Conservation (phyloP, 2,797 vertebrate genomes). For the Channa striata region DNA sequence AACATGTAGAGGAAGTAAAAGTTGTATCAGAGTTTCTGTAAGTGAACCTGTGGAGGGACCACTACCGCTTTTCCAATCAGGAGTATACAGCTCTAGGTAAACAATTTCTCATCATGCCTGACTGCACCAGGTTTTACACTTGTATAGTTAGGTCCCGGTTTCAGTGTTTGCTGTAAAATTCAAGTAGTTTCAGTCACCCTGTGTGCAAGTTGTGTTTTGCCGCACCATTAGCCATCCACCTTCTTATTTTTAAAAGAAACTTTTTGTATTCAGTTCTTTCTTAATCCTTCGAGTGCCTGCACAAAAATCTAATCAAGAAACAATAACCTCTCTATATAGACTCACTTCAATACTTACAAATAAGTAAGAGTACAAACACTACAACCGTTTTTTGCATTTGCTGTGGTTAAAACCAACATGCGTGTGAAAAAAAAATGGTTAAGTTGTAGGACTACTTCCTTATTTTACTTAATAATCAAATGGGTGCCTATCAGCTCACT, state of each 20-base stretch:
- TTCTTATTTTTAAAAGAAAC: constrained; percentile 4
- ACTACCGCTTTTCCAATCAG: too few species aligned
- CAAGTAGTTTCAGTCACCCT: background rate
- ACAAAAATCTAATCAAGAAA: background rate
- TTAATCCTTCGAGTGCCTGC: background rate
- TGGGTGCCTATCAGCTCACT: background rate
- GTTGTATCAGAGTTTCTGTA: too few species aligned
- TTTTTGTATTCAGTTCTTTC: background rate
- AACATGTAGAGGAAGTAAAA: too few species aligned
- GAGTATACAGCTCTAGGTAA: background rate
- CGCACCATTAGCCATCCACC: background rate
- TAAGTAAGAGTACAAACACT: background rate
- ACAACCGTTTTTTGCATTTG: background rate
- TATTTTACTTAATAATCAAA: constrained; percentile 9
- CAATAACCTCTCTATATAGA: background rate
- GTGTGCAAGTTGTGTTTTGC: background rate
- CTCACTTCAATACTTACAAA: background rate
- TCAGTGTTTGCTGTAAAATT: background rate
- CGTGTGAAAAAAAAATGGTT: constrained; percentile 16
- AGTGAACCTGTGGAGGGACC: too few species aligned
- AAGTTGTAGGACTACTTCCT: constrained; percentile 10
- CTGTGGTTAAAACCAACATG: background rate
- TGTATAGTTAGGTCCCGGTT: background rate
- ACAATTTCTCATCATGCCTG: background rate
- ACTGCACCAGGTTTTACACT: background rate